Conservation (phyloP, 2,113 vertebrate species). For the Perca fluviatilis region DNA sequence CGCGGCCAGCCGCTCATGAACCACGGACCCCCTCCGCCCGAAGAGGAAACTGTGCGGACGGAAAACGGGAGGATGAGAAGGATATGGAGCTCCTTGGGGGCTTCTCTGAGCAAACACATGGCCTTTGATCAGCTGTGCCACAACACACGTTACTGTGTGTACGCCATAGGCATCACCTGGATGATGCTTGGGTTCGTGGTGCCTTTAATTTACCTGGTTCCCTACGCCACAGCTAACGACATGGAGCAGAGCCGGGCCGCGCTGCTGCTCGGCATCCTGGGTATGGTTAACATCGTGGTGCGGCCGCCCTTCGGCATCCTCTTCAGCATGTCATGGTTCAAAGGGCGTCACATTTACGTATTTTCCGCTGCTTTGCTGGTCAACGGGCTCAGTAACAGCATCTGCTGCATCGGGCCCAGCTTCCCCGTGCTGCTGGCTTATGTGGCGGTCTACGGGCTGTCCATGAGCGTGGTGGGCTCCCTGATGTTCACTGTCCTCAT, state of each 20-base stretch:
- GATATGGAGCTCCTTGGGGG: conserved; percentile 12
- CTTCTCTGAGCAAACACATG: conserved; percentile 84
- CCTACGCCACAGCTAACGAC: conserved; percentile 85
- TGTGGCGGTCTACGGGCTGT: conserved; percentile 87
- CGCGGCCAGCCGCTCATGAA: conserved; percentile 62
- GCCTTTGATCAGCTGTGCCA: conserved; percentile 91
- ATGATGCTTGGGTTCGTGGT: conserved; percentile 91
- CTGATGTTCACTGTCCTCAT: conserved; percentile 94
- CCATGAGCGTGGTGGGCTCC: conserved; percentile 90
- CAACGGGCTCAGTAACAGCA: conserved; percentile 91
- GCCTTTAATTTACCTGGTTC: conserved; percentile 91
- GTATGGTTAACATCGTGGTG: conserved; percentile 91
- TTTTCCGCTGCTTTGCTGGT: conserved; percentile 85
- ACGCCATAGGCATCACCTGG: conserved; percentile 87
- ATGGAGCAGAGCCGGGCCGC: conserved; percentile 88
- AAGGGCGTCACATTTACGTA: conserved; percentile 87
- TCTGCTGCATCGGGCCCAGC: conserved; percentile 84
- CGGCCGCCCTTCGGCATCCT: conserved; percentile 88
- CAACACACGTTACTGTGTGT: conserved; percentile 87
- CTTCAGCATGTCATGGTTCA: conserved; percentile 83
- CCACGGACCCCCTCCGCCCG: conserved; percentile 27
- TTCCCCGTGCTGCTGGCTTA: conserved; percentile 87
- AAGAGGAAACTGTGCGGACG: conserved; percentile 28
- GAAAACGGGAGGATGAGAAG: conserved; percentile 8
- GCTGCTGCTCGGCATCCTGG: conserved; percentile 89